Percentiles rank a stretch among this genome's conserved stretches.
These are phyloP conservation scores for Nylanderia fulva DNA, from an alignment of 1,140 invertebrate genomes.

Conservation along the genomic window DNA sequence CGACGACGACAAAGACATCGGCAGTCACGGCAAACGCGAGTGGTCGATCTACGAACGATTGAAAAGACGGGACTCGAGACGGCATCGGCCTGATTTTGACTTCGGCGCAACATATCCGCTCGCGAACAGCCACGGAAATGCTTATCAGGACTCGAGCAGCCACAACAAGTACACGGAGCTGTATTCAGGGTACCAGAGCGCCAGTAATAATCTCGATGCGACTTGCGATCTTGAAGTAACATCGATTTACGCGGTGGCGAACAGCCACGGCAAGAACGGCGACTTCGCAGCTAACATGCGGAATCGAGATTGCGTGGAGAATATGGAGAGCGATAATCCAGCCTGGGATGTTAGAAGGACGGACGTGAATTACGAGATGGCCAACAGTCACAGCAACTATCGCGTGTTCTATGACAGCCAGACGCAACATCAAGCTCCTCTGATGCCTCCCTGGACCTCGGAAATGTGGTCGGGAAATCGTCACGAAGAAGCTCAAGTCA, in stretches of 20 bases:
- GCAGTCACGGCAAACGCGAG: constrained; percentile 57
- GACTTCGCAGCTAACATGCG: constrained; percentile 53
- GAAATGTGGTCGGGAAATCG: constrained; percentile 41
- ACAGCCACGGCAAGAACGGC: constrained; percentile 75
- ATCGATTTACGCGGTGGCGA: constrained; percentile 65
- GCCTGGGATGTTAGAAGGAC: constrained; percentile 39
- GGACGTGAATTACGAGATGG: constrained; percentile 73
- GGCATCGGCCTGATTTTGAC: constrained; percentile 39
- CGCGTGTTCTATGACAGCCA: constrained; percentile 75
- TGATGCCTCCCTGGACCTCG: constrained; percentile 35
- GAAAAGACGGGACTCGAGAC: not conserved
- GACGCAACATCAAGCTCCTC: constrained; percentile 51
- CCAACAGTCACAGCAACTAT: constrained; percentile 79
- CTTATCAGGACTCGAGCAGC: constrained; percentile 70
- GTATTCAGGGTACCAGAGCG: constrained; percentile 17
- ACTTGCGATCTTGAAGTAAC: constrained; percentile 13
- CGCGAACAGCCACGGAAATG: constrained; percentile 76
- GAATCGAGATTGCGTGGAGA: constrained; percentile 46
- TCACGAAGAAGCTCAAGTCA: not conserved
- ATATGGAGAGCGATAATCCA: constrained; percentile 50
- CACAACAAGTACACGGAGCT: constrained; percentile 70
- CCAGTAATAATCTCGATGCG: constrained; percentile 33
- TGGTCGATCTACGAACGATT: constrained; percentile 7
- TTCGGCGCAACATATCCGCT: constrained; percentile 66
- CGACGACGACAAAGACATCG: constrained; percentile 25